phyloP scores from a whole-genome alignment of 2,797 vertebrate genomes.

The Sebastolobus altivelis region DNA sequence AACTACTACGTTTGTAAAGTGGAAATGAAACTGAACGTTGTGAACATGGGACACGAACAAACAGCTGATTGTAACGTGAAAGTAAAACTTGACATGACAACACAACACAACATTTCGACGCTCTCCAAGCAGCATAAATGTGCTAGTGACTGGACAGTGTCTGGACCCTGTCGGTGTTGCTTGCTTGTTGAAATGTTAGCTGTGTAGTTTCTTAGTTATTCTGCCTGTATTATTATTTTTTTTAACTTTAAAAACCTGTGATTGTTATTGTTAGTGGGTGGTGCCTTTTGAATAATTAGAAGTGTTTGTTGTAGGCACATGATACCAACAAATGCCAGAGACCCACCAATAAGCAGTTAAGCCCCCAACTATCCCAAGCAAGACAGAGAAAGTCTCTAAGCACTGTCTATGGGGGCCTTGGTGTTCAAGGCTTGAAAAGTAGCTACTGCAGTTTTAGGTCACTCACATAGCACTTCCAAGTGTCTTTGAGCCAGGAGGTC shows the following conservation, averaged over 20 bases:
- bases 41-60: no score
- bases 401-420: background rate
- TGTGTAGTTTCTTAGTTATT: background rate
- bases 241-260: background rate
- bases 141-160: background rate
- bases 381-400: background rate
- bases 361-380: background rate
- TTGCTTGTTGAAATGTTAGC: background rate
- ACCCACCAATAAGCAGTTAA: background rate
- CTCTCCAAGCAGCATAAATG: background rate
- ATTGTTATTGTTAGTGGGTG: background rate
- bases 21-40: no score
- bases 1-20: no score
- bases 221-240: background rate
- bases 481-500: slow-evolving; percentile 95
- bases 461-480: slow-evolving; percentile 98
- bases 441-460: slow-evolving; percentile 34
- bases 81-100: no score
- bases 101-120: background rate
- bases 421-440: slow-evolving; percentile 11
- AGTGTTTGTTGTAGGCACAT: background rate
- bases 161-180: background rate
- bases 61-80: no score
- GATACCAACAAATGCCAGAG: background rate
- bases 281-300: background rate